Conservation (phyloP, 2,113 vertebrate species). For the Cervus canadensis region DNA sequence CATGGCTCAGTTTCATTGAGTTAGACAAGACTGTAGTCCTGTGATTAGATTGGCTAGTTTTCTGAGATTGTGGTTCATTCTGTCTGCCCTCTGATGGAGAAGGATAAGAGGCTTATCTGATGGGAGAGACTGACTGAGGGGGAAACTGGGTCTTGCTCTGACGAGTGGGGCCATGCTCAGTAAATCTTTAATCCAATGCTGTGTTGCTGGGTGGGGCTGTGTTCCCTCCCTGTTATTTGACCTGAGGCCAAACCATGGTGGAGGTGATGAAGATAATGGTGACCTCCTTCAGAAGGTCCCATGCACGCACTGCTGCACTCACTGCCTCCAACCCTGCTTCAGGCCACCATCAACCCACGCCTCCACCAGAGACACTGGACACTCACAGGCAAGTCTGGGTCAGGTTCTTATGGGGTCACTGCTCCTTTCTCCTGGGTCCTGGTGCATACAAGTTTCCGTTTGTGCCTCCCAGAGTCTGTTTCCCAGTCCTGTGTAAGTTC, state of each 20-base stretch:
- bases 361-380: background rate
- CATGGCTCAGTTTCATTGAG: background rate
- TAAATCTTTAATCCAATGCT: background rate
- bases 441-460: background rate
- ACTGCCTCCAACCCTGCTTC: background rate
- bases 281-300: background rate
- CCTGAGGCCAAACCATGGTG: background rate
- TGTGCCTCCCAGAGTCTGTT: background rate
- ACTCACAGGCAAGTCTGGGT: background rate
- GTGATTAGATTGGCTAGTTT: background rate
- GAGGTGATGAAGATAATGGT: background rate
- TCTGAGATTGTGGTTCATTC: background rate
- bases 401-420: background rate
- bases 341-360: rapidly evolving
- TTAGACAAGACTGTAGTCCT: background rate
- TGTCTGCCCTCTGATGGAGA: background rate
- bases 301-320: rapidly evolving
- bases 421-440: background rate
- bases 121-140: background rate
- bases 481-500: background rate
- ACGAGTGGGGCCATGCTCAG: background rate
- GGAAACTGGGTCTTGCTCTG: background rate
- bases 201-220: background rate
- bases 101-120: background rate
- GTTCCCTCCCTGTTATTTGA: background rate